A percentile compares a stretch with the other conserved stretches of the same genome.
Evolutionary conservation across 2,797 vertebrate genomes (phyloP).

Genomic region (Sus cebifrons): DNA sequence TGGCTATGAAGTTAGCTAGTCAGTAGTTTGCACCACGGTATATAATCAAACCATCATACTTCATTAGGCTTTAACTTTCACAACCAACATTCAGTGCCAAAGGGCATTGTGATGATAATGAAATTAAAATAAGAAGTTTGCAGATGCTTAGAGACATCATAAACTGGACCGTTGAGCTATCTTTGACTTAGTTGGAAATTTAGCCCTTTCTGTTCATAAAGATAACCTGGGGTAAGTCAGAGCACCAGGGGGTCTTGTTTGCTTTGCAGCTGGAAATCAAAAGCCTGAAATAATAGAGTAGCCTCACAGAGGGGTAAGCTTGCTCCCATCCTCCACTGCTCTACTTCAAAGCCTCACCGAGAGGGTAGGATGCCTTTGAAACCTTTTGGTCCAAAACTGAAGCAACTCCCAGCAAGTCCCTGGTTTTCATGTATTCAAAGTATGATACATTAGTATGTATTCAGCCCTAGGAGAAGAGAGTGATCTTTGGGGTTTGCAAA

Average conservation of each 20-base stretch:
- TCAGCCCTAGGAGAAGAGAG: not conserved
- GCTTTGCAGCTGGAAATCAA: slow-evolving; percentile 64
- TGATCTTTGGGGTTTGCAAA: not conserved
- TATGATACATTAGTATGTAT: not conserved
- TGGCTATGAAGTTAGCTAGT: not conserved
- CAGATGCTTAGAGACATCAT: slow-evolving; percentile 29
- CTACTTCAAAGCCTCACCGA: slow-evolving; percentile 71
- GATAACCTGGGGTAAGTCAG: slow-evolving; percentile 65
- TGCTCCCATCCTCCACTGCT: not conserved
- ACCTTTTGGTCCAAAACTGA: slow-evolving; percentile 56
- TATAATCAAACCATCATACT: not conserved
- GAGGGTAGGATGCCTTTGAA: slow-evolving; percentile 44
- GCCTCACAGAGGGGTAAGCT: not conserved
- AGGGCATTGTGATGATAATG: not conserved
- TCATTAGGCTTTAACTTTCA: slow-evolving; percentile 50
- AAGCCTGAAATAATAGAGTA: slow-evolving; percentile 69
- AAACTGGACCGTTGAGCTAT: not conserved
- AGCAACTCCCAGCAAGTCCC: slow-evolving; percentile 37
- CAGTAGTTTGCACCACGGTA: not conserved
- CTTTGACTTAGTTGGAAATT: slow-evolving; percentile 56
- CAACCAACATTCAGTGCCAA: not conserved
- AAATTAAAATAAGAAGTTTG: slow-evolving; percentile 45
- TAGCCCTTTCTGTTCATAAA: slow-evolving; percentile 44
- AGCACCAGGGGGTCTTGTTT: slow-evolving; percentile 55
- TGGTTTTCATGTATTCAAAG: slow-evolving; percentile 41